Percentiles rank a stretch among this genome's conserved stretches.
phyloP scores from a whole-genome alignment of 92 coral and sea anemone genomes.

The Siderastrea radians region DNA sequence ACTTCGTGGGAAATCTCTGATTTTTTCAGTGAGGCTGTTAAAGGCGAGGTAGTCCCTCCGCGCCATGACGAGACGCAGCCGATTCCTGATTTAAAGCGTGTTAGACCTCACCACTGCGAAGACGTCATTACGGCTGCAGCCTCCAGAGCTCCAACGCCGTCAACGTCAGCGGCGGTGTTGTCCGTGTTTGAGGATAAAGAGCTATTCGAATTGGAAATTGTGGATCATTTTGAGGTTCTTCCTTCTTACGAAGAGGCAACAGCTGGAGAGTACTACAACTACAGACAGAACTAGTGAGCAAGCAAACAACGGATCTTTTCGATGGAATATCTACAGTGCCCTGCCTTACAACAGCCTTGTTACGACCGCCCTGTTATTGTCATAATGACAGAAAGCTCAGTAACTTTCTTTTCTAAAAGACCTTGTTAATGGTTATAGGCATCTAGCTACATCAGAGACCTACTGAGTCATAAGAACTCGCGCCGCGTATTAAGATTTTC shows the following conservation, averaged over 20 bases:
- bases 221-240: not conserved
- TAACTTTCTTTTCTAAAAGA: no score
- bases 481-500: no score
- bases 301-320: no score
- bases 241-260: constrained; percentile 35
- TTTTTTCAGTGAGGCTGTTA: not conserved
- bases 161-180: not conserved
- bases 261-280: not conserved
- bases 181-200: not conserved
- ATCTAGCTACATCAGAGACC: no score
- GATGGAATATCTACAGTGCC: no score
- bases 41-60: not conserved
- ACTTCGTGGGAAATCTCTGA: not conserved
- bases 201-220: not conserved
- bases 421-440: no score
- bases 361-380: no score
- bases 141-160: not conserved
- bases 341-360: no score
- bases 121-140: not conserved
- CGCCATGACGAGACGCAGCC: not conserved
- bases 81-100: not conserved
- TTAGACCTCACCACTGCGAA: constrained; percentile 4
- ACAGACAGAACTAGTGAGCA: no score
- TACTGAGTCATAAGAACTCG: no score
- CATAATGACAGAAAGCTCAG: no score